A percentile compares a stretch with the other conserved stretches of the same genome.
Evolutionary conservation across 2,888 invertebrate species (phyloP).

Genomic region (Cheilosia vernalis): DNA sequence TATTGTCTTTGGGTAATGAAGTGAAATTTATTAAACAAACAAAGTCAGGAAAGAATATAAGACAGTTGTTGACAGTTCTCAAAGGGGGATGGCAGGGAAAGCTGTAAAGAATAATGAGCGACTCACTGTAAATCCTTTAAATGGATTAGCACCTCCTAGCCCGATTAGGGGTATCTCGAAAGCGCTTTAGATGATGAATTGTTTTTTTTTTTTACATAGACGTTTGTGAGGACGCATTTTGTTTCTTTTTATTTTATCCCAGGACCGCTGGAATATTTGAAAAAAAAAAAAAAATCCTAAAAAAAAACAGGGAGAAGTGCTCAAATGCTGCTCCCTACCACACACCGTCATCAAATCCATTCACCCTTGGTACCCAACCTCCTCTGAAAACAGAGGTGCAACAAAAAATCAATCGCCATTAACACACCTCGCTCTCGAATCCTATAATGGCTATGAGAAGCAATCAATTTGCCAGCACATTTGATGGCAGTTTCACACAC

Average conservation of each 20-base stretch:
- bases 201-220: neutral
- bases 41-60: neutral
- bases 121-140: slow-evolving; percentile 22
- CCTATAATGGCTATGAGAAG: slow-evolving; percentile 71
- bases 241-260: no score
- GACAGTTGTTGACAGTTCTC: slow-evolving; percentile 1
- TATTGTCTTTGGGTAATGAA: slow-evolving; percentile 46
- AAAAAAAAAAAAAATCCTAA: no score
- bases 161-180: neutral
- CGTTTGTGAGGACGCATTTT: no score
- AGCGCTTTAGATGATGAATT: slow-evolving; percentile 24
- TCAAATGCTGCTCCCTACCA: neutral
- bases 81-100: neutral
- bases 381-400: no score
- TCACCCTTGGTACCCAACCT: neutral
- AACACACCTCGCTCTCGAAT: slow-evolving; percentile 67
- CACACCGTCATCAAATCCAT: slow-evolving; percentile 31
- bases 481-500: slow-evolving; percentile 66
- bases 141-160: slow-evolving; percentile 5
- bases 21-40: slow-evolving; percentile 47
- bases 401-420: slow-evolving; percentile 67
- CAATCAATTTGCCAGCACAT: slow-evolving; percentile 65
- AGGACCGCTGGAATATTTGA: no score
- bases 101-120: slow-evolving; percentile 4
- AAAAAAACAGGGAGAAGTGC: no score